phyloP scores from a whole-genome alignment of 1,140 invertebrate species.

The Drosophila grimshawi region DNA sequence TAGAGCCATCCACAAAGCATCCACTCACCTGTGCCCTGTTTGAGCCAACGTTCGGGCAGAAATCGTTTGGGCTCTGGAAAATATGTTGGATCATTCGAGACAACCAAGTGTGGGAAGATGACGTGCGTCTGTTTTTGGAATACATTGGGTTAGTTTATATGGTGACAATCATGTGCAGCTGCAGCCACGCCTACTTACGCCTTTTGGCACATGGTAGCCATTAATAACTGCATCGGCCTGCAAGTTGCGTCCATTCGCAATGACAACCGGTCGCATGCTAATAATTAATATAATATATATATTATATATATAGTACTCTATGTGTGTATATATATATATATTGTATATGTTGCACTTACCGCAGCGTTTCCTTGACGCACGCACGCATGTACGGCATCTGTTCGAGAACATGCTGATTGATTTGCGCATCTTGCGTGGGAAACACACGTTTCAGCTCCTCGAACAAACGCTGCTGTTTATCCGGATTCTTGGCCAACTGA shows the following conservation, averaged over 20 bases:
- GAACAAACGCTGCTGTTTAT: slow-evolving; percentile 90
- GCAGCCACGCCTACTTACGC: slow-evolving; percentile 86
- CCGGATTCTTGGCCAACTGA: slow-evolving; percentile 90
- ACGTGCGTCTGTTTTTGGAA: slow-evolving; percentile 89
- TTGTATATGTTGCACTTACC: slow-evolving; percentile 85
- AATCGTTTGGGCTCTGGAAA: slow-evolving; percentile 89
- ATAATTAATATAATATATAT: slow-evolving; percentile 5
- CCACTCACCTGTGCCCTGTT: slow-evolving; percentile 70
- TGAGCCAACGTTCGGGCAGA: slow-evolving; percentile 91
- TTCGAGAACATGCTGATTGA: slow-evolving; percentile 89
- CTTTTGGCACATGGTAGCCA: slow-evolving; percentile 94
- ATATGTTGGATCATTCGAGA: slow-evolving; percentile 90
- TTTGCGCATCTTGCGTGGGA: slow-evolving; percentile 85
- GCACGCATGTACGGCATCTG: slow-evolving; percentile 92
- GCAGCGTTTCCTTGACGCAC: slow-evolving; percentile 94
- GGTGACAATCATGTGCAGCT: slow-evolving; percentile 4
- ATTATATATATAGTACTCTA: not conserved
- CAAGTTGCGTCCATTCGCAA: slow-evolving; percentile 93
- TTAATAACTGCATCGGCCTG: slow-evolving; percentile 91
- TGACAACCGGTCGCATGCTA: slow-evolving; percentile 94
- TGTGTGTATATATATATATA: not conserved
- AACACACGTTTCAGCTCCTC: slow-evolving; percentile 89
- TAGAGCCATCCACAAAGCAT: not conserved
- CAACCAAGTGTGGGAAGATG: slow-evolving; percentile 92
- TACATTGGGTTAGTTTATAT: not conserved